Conservation (phyloP, 1,140 invertebrate genomes). For the Leptinotarsa defecta region DNA sequence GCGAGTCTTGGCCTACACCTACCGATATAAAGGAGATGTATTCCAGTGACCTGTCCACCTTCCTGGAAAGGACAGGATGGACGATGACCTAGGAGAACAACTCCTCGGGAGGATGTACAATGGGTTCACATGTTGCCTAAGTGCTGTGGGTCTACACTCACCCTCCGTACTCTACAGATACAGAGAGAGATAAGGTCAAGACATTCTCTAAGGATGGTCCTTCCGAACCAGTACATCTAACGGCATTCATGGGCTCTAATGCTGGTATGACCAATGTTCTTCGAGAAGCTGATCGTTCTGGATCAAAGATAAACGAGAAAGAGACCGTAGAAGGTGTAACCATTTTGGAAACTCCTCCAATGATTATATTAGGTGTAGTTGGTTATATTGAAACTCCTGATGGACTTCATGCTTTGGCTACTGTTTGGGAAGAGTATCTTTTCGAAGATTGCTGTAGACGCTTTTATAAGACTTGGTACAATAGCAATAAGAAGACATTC, state of each 20-base stretch:
- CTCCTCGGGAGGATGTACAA: too few species aligned
- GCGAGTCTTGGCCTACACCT: too few species aligned
- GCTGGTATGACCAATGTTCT: conserved; percentile 99
- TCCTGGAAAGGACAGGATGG: too few species aligned
- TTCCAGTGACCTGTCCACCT: too few species aligned
- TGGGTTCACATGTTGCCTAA: too few species aligned
- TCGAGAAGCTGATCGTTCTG: conserved; percentile 97
- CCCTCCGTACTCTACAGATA: too few species aligned
- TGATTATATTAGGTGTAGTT: conserved; percentile 96
- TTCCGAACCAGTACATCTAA: conserved; percentile 95
- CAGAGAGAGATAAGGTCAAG: too few species aligned
- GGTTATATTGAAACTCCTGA: conserved; percentile 99
- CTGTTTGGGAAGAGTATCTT: conserved; percentile 98
- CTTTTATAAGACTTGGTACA: conserved; percentile 99
- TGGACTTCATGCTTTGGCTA: conserved; percentile 91
- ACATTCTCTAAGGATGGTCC: conserved; percentile 99
- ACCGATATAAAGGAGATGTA: too few species aligned
- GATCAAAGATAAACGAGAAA: conserved; percentile 99
- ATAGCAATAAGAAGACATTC: conserved; percentile 99
- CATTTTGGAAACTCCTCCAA: conserved; percentile 96
- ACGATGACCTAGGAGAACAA: too few species aligned
- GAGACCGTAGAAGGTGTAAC: conserved; percentile 99
- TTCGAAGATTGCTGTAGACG: conserved; percentile 96
- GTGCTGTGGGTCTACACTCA: too few species aligned
- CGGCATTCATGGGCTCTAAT: conserved; percentile 97